Base-by-base conservation (phyloP, 2,113 vertebrate species). In the Hirundichthys speculiger region DNA sequence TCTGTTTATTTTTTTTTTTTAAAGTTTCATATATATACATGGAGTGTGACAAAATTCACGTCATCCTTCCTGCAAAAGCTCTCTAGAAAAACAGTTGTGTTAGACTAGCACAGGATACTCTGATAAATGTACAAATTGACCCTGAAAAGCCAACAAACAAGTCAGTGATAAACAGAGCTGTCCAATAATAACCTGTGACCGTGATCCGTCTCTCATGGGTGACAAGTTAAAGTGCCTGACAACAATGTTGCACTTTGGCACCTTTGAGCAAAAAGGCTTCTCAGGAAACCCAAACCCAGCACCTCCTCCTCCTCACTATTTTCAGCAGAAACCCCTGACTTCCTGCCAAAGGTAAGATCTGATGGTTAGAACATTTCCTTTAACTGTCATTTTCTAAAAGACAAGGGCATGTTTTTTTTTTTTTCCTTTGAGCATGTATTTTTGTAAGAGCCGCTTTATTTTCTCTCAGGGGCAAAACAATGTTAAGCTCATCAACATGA, bases 111-210 rank as follows among this genome's bases (percentile, higher is more conserved):
- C 3, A 9, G 6, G 30, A 10, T 34, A 34, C 3, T n/a, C n/a
- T 34, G 30, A 69, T 49, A 15, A 43, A 42, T 42, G 13, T 13
- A 13, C 22, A 52, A 45, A 64, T 8, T 42, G 64, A 65, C 67
- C 67, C 70, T 54, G 40, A 47, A 48, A 70, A 47, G 38, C n/a
- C 38, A 52, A 59, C 40, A 67, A 59, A 63, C 39, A 62, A 24
- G 27, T 41, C 27, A 10, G 19, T 4, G n/a, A 47, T 43, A 40
- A 53, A 4, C 45, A 34, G 10, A 66, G 41, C n/a, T n/a, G n/a
- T n/a, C n/a, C n/a, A 34, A 22, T 21, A 7, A 22, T 24, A 40
- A 57, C 13, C 30, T 12, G 1, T 42, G 25, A n/a, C n/a, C n/a
- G n/a, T n/a, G n/a, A n/a, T n/a, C n/a, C n/a, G 57, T 56, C 41